Base-by-base conservation (phyloP, 2,888 invertebrate species). In the Drosophila histrio region DNA sequence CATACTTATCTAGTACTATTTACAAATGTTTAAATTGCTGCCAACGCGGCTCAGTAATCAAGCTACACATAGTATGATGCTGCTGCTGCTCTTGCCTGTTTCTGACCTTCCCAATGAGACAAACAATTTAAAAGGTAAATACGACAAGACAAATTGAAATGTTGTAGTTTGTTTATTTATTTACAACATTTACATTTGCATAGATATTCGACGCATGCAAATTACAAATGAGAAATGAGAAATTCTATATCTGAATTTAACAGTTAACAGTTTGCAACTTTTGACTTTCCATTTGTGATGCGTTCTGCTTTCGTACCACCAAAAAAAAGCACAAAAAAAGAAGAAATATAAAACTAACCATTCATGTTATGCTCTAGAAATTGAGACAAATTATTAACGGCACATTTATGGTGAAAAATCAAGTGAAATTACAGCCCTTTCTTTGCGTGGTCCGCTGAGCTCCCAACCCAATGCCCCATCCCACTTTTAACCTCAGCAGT, bases 341-440 rank as follows among this genome's bases (percentile, higher is more conserved):
- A 49, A 30, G 49, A 50, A 38, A 38, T 49, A 32, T 34, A 24
- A 24, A 22, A 38, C 34, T 13, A 41, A 59, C 41, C 32, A 50
- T 58, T 61, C 41, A 30, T 63, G 82, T 82, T 83, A 72, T 83
- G 82, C 82, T 83, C 82, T 83, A 73, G 73, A 83, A 83, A 73
- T 69, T 62, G 65, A 71, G 69, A 76, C 80, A 86, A 85, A 83
- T 83, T 83, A 72, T 78, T 68, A 86, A 80, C 86, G 86, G 79
- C 72, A 66, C 64, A 74, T 81, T 85, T 70, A 54, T 66, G 52
- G 19, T 26, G 9, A 41, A 59, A 54, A 64, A 68, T 63, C 44
- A 60, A 63, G 63, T 73, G 83, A 80, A 77, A 81, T 79, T 70
- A 49, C 21, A 57, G 72, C 78, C 80, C 80, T 82, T 85, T 72